Evolutionary conservation across 2,888 invertebrate species (phyloP).

Genomic region (Aleiodes alternator): DNA sequence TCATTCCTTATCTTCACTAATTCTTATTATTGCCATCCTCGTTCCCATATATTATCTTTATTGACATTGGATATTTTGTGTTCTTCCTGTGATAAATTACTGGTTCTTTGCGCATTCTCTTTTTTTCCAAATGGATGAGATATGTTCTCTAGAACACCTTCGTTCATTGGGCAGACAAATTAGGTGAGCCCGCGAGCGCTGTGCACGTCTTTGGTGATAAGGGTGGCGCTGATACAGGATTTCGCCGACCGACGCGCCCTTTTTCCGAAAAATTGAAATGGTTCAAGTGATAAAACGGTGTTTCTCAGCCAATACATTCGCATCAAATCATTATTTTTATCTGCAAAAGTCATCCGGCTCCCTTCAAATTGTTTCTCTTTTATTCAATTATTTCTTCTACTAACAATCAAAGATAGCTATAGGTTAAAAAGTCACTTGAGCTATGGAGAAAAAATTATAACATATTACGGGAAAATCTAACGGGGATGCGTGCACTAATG

Average conservation of each 20-base stretch:
- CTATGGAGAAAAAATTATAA: background rate
- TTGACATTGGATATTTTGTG: no score
- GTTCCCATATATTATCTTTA: background rate
- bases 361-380: no score
- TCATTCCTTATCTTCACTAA: background rate
- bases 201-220: background rate
- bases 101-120: conserved; percentile 2
- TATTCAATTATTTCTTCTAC: background rate
- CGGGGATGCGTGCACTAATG: conserved; percentile 5
- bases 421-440: conserved; percentile 2
- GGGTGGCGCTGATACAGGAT: conserved; percentile 44
- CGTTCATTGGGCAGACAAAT: conserved; percentile 23
- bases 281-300: conserved; percentile 34
- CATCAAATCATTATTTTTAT: background rate
- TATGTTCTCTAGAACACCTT: background rate
- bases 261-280: conserved; percentile 33
- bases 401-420: conserved; percentile 1
- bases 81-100: background rate
- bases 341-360: no score
- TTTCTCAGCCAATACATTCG: background rate
- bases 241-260: conserved; percentile 45
- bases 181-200: conserved; percentile 15
- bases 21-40: background rate
- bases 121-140: conserved; percentile 17
- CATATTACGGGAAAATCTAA: conserved; percentile 12